phyloP scores from a whole-genome alignment of 1,140 invertebrate genomes.

The Calephelis virginiensis region DNA sequence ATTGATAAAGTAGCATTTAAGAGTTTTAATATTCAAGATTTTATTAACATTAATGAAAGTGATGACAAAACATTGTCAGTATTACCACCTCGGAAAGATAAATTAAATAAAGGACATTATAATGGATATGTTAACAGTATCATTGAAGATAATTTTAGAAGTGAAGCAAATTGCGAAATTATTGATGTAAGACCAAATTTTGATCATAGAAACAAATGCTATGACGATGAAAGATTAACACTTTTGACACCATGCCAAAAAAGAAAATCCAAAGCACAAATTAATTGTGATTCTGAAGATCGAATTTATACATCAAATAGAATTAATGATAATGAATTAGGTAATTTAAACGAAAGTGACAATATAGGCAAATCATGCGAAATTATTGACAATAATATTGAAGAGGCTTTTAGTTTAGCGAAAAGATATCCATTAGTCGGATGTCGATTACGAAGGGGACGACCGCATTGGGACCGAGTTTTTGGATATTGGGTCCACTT shows the following conservation, averaged over 20 bases:
- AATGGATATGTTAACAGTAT: no score
- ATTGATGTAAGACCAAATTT: constrained; percentile 1
- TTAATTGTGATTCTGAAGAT: constrained; percentile 26
- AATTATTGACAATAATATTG: constrained; percentile 20
- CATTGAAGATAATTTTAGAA: no score
- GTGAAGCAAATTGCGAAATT: no score
- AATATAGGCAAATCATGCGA: constrained; percentile 6
- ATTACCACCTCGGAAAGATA: no score
- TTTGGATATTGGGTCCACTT: constrained; percentile 73
- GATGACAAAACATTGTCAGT: no score
- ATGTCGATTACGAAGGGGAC: constrained; percentile 55
- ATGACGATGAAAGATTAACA: constrained; percentile 49
- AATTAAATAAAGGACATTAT: no score
- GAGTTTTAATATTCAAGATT: no score
- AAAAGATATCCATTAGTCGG: constrained; percentile 61
- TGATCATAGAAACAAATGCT: constrained; percentile 25
- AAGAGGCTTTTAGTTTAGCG: constrained; percentile 45
- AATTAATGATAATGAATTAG: background rate
- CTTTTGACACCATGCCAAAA: constrained; percentile 54
- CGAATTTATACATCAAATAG: background rate
- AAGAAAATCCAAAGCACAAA: constrained; percentile 33
- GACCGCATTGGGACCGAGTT: constrained; percentile 65
- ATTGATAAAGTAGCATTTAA: no score
- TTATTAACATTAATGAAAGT: no score
- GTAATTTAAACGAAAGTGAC: constrained; percentile 21